Conservation (phyloP, 2,113 vertebrate genomes). For the Gopherus flavomarginatus region DNA sequence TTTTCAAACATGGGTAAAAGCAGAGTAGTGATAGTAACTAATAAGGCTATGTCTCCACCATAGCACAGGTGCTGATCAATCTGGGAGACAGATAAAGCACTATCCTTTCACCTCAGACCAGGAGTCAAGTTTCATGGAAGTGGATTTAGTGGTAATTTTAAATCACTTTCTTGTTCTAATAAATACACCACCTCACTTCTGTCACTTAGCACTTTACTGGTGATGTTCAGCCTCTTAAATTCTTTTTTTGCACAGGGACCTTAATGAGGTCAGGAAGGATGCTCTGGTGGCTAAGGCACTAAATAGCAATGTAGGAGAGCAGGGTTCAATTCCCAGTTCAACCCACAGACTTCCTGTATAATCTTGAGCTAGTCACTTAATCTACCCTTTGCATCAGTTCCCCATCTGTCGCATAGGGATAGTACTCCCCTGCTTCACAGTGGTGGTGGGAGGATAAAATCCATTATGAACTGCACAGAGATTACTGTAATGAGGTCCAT, state of each 20-base stretch:
- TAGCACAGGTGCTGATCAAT: background rate
- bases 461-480: background rate
- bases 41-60: background rate
- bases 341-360: background rate
- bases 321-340: background rate
- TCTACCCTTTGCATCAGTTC: background rate
- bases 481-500: fast-evolving
- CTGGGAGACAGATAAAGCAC: background rate
- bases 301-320: background rate
- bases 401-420: background rate
- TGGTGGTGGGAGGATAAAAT: background rate
- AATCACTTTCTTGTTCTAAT: fast-evolving
- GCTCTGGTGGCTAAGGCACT: background rate
- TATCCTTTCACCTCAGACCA: fast-evolving
- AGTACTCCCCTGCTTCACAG: background rate
- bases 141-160: fast-evolving
- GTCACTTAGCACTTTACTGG: fast-evolving
- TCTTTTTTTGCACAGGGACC: background rate
- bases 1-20: background rate
- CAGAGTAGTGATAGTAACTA: background rate
- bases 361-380: background rate
- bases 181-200: background rate
- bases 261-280: background rate
- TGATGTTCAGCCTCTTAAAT: background rate
- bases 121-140: fast-evolving